A percentile compares a stretch with the other conserved stretches of the same genome.
Conservation (phyloP, 1,140 invertebrate species). For the Antheraea pernyi region DNA sequence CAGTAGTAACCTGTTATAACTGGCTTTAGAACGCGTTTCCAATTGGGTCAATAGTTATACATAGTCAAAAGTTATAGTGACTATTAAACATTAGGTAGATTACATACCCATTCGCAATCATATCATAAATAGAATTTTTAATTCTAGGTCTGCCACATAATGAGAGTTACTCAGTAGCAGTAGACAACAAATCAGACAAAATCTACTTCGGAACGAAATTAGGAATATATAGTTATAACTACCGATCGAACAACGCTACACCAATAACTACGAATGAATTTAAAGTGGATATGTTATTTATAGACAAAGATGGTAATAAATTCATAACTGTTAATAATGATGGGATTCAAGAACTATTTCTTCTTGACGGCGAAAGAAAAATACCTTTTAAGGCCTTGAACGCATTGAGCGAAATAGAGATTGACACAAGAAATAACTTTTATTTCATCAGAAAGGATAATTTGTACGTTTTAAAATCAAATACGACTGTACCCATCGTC, state of each 20-base stretch:
- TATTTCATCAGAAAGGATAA: slow-evolving; percentile 57
- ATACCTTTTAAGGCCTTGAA: slow-evolving; percentile 46
- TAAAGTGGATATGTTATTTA: slow-evolving; percentile 54
- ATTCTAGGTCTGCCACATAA: slow-evolving; percentile 53
- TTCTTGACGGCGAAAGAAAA: slow-evolving; percentile 49
- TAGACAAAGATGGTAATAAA: slow-evolving; percentile 62
- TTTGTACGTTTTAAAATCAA: slow-evolving; percentile 50
- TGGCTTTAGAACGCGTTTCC: no score
- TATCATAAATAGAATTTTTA: no score
- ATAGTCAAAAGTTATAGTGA: no score
- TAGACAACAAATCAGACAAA: slow-evolving; percentile 49
- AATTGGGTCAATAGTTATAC: no score
- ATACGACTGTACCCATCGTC: slow-evolving; percentile 34
- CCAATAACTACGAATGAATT: slow-evolving; percentile 39
- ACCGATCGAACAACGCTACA: slow-evolving; percentile 43
- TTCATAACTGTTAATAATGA: slow-evolving; percentile 57
- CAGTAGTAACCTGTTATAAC: no score
- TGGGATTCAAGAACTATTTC: slow-evolving; percentile 53
- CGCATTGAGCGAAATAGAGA: slow-evolving; percentile 52
- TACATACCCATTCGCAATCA: no score
- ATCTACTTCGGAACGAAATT: slow-evolving; percentile 59
- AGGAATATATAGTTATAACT: slow-evolving; percentile 56
- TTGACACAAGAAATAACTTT: slow-evolving; percentile 61
- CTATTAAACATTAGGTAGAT: no score
- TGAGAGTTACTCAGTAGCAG: slow-evolving; percentile 52